These are phyloP conservation scores for Plagiodera versicolora DNA, from an alignment of 2,888 invertebrate species.

Conservation along the genomic window DNA sequence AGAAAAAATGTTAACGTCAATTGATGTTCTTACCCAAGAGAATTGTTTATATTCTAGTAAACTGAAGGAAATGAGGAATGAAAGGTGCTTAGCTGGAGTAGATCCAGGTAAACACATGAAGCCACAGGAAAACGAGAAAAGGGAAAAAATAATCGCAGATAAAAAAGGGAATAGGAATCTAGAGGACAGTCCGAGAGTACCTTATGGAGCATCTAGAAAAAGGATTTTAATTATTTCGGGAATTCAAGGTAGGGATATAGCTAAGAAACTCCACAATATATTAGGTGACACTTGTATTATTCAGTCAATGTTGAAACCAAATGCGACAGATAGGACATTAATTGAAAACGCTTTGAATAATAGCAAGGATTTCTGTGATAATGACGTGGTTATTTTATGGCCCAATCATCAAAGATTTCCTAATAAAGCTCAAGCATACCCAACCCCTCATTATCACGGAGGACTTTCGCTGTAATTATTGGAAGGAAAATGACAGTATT, in stretches of 20 bases:
- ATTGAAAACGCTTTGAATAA: slow-evolving; percentile 4
- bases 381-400: slow-evolving; percentile 1
- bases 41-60: slow-evolving; percentile 1
- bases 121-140: not conserved
- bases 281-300: not conserved
- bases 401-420: slow-evolving; percentile 4
- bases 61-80: slow-evolving; percentile 2
- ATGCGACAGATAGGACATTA: slow-evolving; percentile 3
- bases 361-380: slow-evolving; percentile 7
- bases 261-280: not conserved
- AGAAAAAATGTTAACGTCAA: not conserved
- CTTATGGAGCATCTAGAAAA: not conserved
- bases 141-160: not conserved
- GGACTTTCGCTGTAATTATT: slow-evolving; percentile 1
- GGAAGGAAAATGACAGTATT: not conserved
- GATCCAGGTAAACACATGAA: not conserved
- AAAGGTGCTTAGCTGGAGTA: not conserved
- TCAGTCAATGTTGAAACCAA: slow-evolving; percentile 7
- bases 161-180: slow-evolving; percentile 1
- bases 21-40: slow-evolving; percentile 1
- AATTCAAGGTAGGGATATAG: slow-evolving; percentile 11
- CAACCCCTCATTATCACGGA: slow-evolving; percentile 3
- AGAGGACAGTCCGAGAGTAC: not conserved
- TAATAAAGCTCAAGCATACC: slow-evolving; percentile 1
- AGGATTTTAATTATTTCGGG: slow-evolving; percentile 8